A percentile compares a stretch with the other conserved stretches of the same genome.
These are phyloP conservation scores for Ophioderma brevispina DNA, from an alignment of 35 echinoderm and acorn worm species.

Conservation along the genomic window DNA sequence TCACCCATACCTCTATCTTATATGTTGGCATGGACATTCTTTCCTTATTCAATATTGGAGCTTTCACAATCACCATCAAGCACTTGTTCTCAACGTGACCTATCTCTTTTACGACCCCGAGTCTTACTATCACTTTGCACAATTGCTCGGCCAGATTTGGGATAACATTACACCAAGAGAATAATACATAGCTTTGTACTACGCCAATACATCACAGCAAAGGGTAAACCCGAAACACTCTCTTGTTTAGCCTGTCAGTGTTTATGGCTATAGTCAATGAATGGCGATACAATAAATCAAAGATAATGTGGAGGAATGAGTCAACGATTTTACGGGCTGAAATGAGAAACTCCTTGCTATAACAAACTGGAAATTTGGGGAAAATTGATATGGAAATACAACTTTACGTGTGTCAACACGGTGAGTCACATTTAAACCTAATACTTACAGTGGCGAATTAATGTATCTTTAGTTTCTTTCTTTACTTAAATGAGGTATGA, in stretches of 20 bases:
- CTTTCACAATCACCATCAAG: too few species aligned
- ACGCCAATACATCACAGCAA: not conserved
- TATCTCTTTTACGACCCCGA: not conserved
- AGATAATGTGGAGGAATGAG: not conserved
- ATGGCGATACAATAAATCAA: not conserved
- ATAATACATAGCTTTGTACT: not conserved
- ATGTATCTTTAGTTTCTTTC: not conserved
- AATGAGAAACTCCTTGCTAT: not conserved
- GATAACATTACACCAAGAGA: not conserved
- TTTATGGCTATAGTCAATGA: not conserved
- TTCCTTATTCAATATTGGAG: too few species aligned
- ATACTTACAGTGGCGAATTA: not conserved
- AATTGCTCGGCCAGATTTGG: too few species aligned
- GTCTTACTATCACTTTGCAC: not conserved
- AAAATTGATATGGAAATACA: not conserved
- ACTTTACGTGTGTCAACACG: not conserved
- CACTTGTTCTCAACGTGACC: not conserved
- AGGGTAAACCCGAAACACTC: not conserved
- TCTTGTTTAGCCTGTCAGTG: not conserved
- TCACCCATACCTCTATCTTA: too few species aligned
- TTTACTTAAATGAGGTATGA: not conserved
- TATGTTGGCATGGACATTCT: too few species aligned
- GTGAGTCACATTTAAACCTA: not conserved
- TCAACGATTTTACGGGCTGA: not conserved
- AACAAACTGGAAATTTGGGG: not conserved